Evolutionary conservation across 2,113 vertebrate species (phyloP), one percentile per base, ranked within the genome.

Genomic region (Charina bottae): DNA sequence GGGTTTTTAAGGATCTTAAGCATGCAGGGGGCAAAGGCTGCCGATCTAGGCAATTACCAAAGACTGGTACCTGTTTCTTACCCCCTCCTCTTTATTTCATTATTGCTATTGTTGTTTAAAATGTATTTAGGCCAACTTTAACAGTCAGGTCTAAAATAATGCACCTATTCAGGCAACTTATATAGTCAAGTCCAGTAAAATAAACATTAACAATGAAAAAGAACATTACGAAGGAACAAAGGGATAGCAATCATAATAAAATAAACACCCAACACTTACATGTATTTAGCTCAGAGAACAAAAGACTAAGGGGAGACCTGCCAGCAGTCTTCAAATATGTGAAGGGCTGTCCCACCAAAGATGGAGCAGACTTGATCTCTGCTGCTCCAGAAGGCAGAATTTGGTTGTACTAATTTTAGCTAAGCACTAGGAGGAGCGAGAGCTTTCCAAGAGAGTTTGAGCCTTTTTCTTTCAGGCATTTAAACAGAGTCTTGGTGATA

Each of bases 21-120:
- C 90, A 85, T 49, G 87, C 15, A 7, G 24, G 53, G 49, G 89
- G 28, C 37, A 89, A 86, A 91, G 83, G 83, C 90, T 78, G 83
- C 26, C n/a, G 83, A 89, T 86, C 90, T 46, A 78, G 37, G 12
- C 8, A 24, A 24, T 19, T 26, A n/a, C 26, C 21, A 62, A 58
- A 21, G 4, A 12, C 60, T 15, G 33, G 54, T 0, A 33, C 33
- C 3, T 13, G 10, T 49, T 68, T 17, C 13, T 24, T 55, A 13
- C 21, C 2, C 2, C 42, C 72, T 46, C 3, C 13, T 33, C 49
- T 64, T 49, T 42, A 37, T 7, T 62, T 49, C 11, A 10, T 88
- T 6, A 78, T 21, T 42, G 26, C n/a, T 42, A 58, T 58, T 56
- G 3, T 58, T 37, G 0, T 42, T 59, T 37, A 37, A 59, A 42